Evolutionary conservation across 1,140 invertebrate genomes (phyloP).

Genomic region (Brachionus manjavacas): DNA sequence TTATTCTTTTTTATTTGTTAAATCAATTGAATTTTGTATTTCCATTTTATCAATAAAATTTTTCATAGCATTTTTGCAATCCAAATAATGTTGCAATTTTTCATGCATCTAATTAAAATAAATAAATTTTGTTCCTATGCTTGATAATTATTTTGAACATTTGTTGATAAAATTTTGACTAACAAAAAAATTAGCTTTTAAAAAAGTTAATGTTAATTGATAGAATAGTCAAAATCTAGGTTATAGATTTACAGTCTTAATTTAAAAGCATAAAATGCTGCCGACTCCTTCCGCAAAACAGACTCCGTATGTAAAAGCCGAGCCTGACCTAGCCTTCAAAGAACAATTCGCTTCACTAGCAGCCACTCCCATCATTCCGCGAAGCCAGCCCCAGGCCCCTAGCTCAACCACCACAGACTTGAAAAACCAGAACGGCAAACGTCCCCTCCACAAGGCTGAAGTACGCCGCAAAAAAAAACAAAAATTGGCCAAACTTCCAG

Average conservation of each 20-base stretch:
- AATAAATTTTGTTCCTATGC: too few species aligned
- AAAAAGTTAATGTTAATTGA: neutral
- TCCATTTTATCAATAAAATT: too few species aligned
- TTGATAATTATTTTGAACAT: neutral
- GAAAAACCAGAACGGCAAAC: slow-evolving; percentile 9
- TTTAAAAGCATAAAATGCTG: neutral
- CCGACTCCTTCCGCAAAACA: neutral
- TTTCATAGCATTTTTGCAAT: too few species aligned
- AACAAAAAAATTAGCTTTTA: neutral
- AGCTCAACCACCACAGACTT: neutral
- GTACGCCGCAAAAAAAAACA: neutral
- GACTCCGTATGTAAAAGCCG: neutral
- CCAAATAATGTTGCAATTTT: too few species aligned
- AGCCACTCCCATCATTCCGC: neutral
- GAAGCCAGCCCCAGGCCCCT: neutral
- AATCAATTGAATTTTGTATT: too few species aligned
- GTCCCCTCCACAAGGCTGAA: neutral
- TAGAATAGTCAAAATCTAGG: neutral
- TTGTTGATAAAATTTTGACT: neutral
- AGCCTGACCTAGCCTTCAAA: neutral
- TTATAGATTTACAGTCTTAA: neutral
- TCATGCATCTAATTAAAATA: too few species aligned
- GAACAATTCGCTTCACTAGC: neutral
- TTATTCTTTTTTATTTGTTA: too few species aligned
- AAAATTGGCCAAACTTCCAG: neutral